Conservation (phyloP, 1,140 invertebrate species). For the Acromyrmex echinatior region DNA sequence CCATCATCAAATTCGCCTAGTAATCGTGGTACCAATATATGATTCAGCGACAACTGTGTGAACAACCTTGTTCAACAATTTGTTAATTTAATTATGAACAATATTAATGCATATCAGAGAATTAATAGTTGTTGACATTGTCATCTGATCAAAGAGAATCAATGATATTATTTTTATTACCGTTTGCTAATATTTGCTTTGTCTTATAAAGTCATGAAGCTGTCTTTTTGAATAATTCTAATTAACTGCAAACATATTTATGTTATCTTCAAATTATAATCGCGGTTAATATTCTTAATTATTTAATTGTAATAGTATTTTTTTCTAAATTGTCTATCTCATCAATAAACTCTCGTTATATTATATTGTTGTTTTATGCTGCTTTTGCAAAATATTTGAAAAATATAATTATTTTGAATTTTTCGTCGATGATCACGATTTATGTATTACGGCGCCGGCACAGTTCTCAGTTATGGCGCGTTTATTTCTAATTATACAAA, state of each 20-base stretch:
- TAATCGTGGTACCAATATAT: not conserved
- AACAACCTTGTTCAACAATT: not conserved
- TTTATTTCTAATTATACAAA: not conserved
- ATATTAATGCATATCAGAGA: not conserved
- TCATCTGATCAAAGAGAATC: not conserved
- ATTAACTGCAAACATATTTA: not conserved
- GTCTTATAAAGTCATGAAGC: not conserved
- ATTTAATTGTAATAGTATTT: not conserved
- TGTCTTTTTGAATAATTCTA: not conserved
- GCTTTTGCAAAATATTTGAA: not conserved
- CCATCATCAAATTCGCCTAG: slow-evolving; percentile 18
- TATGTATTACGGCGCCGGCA: not conserved
- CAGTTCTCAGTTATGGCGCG: not conserved
- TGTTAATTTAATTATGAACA: slow-evolving; percentile 1
- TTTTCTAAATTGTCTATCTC: not conserved
- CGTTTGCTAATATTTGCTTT: not conserved
- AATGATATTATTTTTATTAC: not conserved
- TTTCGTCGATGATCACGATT: not conserved
- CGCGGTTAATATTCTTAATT: not conserved
- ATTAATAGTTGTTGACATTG: not conserved
- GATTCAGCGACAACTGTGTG: not conserved
- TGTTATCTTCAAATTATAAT: not conserved
- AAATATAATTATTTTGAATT: not conserved
- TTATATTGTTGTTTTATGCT: not conserved
- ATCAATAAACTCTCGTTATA: not conserved